Evolutionary conservation across 2,888 invertebrate species (phyloP).

Genomic region (Pristionchus arcanus): DNA sequence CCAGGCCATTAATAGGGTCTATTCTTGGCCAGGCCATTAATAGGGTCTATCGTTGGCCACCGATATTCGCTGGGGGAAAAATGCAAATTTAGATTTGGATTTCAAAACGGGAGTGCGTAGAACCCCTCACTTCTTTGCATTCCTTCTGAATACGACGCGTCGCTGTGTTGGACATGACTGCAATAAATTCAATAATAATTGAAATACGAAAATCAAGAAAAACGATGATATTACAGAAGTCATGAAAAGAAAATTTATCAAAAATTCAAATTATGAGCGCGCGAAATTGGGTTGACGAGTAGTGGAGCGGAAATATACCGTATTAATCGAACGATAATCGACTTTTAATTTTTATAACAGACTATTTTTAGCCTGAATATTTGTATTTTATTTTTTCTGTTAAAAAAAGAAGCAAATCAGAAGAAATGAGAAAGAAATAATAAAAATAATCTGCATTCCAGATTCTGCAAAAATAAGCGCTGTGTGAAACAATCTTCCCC

Average conservation of each 20-base stretch:
- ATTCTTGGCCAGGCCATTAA: no score
- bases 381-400: neutral
- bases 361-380: neutral
- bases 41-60: no score
- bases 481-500: no score
- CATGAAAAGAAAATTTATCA: neutral
- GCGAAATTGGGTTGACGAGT: neutral
- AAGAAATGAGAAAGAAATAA: no score
- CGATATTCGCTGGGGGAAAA: no score
- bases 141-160: conserved; percentile 50
- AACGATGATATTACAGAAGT: neutral
- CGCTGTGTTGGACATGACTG: conserved; percentile 49
- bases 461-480: no score
- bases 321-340: neutral
- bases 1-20: no score
- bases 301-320: neutral
- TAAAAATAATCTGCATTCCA: no score
- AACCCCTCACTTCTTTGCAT: conserved; percentile 44
- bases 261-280: conserved; percentile 17
- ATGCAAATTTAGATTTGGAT: neutral
- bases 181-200: neutral
- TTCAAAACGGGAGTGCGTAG: neutral
- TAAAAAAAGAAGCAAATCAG: neutral
- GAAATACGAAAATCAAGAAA: neutral
- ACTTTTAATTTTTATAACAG: neutral